Conservation (phyloP, 1,140 invertebrate species). For the Orius insidiosus region DNA sequence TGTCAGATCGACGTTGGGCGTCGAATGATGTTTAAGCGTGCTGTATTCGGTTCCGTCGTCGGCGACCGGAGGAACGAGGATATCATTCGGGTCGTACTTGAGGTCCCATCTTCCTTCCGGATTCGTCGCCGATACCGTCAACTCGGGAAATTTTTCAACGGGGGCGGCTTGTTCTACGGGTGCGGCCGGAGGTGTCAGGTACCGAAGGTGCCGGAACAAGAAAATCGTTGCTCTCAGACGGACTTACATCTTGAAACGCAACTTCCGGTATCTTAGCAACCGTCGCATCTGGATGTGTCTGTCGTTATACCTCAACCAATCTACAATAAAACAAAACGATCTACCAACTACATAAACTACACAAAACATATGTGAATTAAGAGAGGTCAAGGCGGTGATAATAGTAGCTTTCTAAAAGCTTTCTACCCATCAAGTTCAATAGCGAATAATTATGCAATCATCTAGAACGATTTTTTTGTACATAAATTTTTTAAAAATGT, state of each 20-base stretch:
- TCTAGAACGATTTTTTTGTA: too few relatives aligned
- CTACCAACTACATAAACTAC: constrained; percentile 2
- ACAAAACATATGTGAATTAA: too few relatives aligned
- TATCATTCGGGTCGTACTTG: constrained; percentile 20
- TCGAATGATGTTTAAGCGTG: constrained; percentile 8
- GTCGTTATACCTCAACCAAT: constrained; percentile 14
- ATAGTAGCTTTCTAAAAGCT: too few relatives aligned
- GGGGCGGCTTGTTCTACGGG: too few relatives aligned
- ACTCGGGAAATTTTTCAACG: constrained; percentile 1
- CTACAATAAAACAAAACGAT: background rate
- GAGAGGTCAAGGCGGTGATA: too few relatives aligned
- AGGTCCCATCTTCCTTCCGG: constrained; percentile 19
- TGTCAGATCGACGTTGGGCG: background rate
- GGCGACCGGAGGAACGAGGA: constrained; percentile 19
- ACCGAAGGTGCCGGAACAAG: constrained; percentile 9
- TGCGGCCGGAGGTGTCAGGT: constrained; percentile 18
- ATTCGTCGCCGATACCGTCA: too few relatives aligned
- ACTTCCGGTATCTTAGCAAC: constrained; percentile 15
- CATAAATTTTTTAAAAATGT: too few relatives aligned
- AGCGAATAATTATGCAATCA: too few relatives aligned
- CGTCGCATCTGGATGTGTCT: constrained; percentile 15
- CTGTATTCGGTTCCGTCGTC: constrained; percentile 10
- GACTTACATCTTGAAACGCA: constrained; percentile 2
- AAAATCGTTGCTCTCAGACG: background rate
- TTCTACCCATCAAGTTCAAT: too few relatives aligned